Evolutionary conservation across 2,113 vertebrate genomes (phyloP), one percentile per base, ranked within the genome.

Genomic region (Anoura caudifer): DNA sequence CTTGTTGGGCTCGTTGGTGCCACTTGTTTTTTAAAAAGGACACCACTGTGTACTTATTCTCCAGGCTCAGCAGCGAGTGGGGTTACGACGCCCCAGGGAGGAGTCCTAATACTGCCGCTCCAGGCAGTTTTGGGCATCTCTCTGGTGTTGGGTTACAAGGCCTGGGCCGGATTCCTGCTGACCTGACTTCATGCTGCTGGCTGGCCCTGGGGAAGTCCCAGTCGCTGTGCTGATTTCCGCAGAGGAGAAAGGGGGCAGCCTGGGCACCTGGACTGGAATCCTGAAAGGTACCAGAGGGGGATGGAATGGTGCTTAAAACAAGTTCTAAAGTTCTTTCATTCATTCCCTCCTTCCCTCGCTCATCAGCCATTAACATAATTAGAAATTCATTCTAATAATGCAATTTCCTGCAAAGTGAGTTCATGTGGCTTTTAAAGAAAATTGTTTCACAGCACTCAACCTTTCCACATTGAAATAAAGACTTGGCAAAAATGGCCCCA

Each of bases 11-110:
- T 95, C 16, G 22, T 15, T 75, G 54, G 22, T n/a, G 38, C 63
- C 75, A 73, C 73, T 87, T 95, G 52, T 97, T 97, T 97, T 95
- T 95, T 19, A 17, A 33, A 86, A 88, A 90, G 73, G 95, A 82
- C 80, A 90, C 63, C 2, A 0, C 20, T n/a, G 28, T 86, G 73
- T 80, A 33, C 85, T 76, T 86, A 63, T 89, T 94, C 69, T 82
- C 36, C 31, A 45, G 45, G 63, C 73, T 97, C 93, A 97, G 96
- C 90, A 91, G 59, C 50, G 88, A 88, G 86, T 36, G 67, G 77
- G 69, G 31, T 54, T 80, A 38, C 56, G 28, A 47, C 59, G 76
- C 50, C 76, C 87, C 15, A 1, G 87, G 63, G 94, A 95, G 79
- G 85, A 94, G 43, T 75, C 80, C 79, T 83, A 33, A 92, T 2